phyloP scores from a whole-genome alignment of 2,113 vertebrate genomes.

The Oxyura jamaicensis region DNA sequence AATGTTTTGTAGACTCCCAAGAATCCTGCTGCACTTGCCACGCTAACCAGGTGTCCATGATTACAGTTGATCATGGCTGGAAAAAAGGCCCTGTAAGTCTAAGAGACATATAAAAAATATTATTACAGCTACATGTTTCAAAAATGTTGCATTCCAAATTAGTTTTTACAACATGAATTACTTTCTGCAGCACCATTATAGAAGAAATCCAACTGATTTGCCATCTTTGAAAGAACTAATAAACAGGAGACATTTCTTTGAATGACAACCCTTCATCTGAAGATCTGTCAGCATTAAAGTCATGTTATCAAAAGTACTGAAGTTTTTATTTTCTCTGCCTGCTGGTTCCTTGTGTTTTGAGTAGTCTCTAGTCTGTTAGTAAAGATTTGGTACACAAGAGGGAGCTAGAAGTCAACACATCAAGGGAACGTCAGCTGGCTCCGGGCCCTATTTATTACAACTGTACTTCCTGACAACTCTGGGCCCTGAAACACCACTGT shows the following conservation, averaged over 20 bases:
- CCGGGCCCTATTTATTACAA: not conserved
- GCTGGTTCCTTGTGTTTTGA: not conserved
- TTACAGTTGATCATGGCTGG: constrained; percentile 88
- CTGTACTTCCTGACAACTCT: not conserved
- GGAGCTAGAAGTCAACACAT: constrained; percentile 47
- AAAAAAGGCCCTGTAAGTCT: constrained; percentile 94
- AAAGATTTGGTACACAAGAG: constrained; percentile 39
- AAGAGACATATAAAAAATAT: not conserved
- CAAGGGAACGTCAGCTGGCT: not conserved
- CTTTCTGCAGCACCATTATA: not conserved
- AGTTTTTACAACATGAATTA: not conserved
- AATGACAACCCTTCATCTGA: not conserved
- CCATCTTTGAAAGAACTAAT: not conserved
- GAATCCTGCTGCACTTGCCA: constrained; percentile 82
- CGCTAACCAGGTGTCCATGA: constrained; percentile 87
- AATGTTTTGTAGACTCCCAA: constrained; percentile 77
- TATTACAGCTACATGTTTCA: not conserved
- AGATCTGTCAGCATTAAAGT: not conserved
- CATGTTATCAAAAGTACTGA: not conserved
- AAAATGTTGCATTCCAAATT: not conserved
- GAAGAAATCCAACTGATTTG: not conserved
- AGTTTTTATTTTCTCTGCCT: not conserved
- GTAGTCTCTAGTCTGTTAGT: not conserved
- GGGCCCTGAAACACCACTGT: not conserved
- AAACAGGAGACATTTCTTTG: not conserved